phyloP scores from a whole-genome alignment of 2,113 vertebrate species.

The Datnioides undecimradiatus region DNA sequence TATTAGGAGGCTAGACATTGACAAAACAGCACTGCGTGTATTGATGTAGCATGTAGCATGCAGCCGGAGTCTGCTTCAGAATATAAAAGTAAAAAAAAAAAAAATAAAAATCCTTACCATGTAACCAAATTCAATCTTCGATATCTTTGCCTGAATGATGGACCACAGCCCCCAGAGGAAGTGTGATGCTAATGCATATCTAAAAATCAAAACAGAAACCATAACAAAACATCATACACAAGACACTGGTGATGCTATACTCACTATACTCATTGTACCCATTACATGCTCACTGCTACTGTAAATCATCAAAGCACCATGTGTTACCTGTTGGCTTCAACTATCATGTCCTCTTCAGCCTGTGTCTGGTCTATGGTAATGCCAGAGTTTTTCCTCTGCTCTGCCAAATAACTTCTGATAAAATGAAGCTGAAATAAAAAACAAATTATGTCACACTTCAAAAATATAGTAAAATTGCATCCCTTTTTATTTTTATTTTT shows the following conservation, averaged over 20 bases:
- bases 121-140: conserved; percentile 95
- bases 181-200: conserved; percentile 93
- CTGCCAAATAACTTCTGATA: conserved; percentile 88
- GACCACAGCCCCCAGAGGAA: conserved; percentile 98
- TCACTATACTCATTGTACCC: background rate
- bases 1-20: background rate
- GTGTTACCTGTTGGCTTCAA: conserved; percentile 86
- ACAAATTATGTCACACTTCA: background rate
- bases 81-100: background rate
- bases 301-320: background rate
- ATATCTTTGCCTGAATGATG: conserved; percentile 93
- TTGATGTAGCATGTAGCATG: background rate
- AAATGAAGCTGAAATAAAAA: conserved; percentile 87
- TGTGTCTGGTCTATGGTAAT: conserved; percentile 73
- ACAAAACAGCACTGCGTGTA: background rate
- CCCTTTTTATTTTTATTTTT: no score
- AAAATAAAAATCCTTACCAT: conserved; percentile 81
- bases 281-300: no score
- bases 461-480: background rate
- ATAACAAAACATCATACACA: background rate
- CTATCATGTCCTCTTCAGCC: conserved; percentile 87
- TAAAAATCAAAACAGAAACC: conserved; percentile 51
- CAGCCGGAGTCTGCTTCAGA: background rate
- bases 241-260: background rate
- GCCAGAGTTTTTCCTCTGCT: conserved; percentile 49